Percentiles rank a stretch among this genome's conserved stretches.
These are phyloP conservation scores for Istiophorus platypterus DNA, from an alignment of 2,113 vertebrate species.

Conservation along the genomic window DNA sequence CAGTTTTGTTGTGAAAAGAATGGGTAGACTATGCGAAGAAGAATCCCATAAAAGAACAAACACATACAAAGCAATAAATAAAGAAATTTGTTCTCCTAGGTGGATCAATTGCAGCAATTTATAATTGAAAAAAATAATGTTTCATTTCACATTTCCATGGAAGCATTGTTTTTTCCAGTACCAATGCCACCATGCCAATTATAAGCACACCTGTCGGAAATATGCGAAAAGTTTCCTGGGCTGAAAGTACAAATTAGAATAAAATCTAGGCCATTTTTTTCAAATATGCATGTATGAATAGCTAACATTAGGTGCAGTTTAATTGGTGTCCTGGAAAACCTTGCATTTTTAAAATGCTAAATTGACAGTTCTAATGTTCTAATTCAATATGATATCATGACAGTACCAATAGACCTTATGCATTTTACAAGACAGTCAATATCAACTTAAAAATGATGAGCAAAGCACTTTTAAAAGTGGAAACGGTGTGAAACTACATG, in stretches of 20 bases:
- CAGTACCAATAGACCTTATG: background rate
- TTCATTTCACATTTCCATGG: constrained; percentile 69
- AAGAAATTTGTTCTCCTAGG: constrained; percentile 57
- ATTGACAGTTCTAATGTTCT: background rate
- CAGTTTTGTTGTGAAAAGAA: constrained; percentile 64
- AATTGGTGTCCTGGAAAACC: constrained; percentile 24
- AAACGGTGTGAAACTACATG: constrained; percentile 67
- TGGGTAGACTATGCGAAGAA: constrained; percentile 53
- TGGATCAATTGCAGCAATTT: constrained; percentile 54
- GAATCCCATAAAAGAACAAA: constrained; percentile 52
- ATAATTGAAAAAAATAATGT: constrained; percentile 37
- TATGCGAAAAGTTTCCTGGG: constrained; percentile 12
- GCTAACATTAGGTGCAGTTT: constrained; percentile 15
- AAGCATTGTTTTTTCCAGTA: constrained; percentile 52
- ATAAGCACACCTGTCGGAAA: constrained; percentile 20
- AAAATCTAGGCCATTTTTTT: constrained; percentile 19
- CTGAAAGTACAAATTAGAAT: constrained; percentile 24
- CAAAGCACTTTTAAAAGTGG: constrained; percentile 66
- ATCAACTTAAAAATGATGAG: constrained; percentile 19
- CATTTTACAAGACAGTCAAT: constrained; percentile 54
- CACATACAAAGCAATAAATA: constrained; percentile 71
- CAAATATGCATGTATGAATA: constrained; percentile 19
- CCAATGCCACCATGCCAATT: constrained; percentile 50
- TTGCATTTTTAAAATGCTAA: background rate
- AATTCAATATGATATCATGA: background rate